A percentile compares a stretch with the other conserved stretches of the same genome.
These are phyloP conservation scores for Drosophila melanica DNA, from an alignment of 1,140 invertebrate species.

Conservation along the genomic window DNA sequence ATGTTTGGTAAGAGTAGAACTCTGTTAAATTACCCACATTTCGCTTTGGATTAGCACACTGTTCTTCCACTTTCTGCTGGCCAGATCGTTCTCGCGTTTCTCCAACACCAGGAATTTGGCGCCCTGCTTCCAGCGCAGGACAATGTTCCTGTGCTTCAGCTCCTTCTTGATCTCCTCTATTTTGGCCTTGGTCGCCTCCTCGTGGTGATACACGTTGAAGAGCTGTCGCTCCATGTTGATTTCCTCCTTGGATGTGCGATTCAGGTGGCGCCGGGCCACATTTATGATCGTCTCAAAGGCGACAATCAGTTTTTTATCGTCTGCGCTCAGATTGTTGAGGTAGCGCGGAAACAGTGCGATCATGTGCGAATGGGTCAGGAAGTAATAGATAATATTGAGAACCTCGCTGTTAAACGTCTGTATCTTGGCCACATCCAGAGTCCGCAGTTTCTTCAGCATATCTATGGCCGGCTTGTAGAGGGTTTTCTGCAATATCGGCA, in stretches of 20 bases:
- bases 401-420: slow-evolving; percentile 42
- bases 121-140: slow-evolving; percentile 52
- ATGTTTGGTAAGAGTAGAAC: too few species aligned
- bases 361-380: slow-evolving; percentile 43
- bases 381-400: slow-evolving; percentile 49
- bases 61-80: slow-evolving; percentile 65
- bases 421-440: not conserved
- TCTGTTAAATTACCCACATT: slow-evolving; percentile 44
- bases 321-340: slow-evolving; percentile 10
- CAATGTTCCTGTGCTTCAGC: slow-evolving; percentile 21
- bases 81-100: slow-evolving; percentile 58
- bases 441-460: slow-evolving; percentile 24
- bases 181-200: slow-evolving; percentile 28
- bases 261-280: slow-evolving; percentile 50
- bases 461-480: slow-evolving; percentile 30
- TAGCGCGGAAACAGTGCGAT: slow-evolving; percentile 43
- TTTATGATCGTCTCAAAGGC: slow-evolving; percentile 51
- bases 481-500: slow-evolving; percentile 15
- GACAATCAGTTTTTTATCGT: slow-evolving; percentile 39
- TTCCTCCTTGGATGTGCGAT: slow-evolving; percentile 52
- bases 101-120: slow-evolving; percentile 47
- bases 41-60: slow-evolving; percentile 68
- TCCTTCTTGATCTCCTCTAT: slow-evolving; percentile 13
- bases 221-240: slow-evolving; percentile 60
- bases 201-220: slow-evolving; percentile 49